phyloP scores from a whole-genome alignment of 2,113 vertebrate species.

The Austrofundulus limnaeus region DNA sequence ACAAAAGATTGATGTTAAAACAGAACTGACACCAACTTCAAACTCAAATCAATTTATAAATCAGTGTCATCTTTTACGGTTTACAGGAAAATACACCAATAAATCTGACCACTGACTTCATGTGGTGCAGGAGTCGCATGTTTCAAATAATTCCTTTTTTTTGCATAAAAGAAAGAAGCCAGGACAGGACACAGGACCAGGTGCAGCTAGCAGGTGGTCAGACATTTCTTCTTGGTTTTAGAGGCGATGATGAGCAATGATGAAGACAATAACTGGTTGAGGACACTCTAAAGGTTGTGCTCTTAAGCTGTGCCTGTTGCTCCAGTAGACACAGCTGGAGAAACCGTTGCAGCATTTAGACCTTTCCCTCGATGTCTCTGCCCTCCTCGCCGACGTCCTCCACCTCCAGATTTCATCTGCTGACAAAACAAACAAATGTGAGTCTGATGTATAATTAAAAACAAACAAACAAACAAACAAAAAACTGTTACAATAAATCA shows the following conservation, averaged over 20 bases:
- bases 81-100: background rate
- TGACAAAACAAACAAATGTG: slow-evolving; percentile 1
- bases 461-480: too few species aligned
- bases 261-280: background rate
- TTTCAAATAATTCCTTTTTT: too few species aligned
- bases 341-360: slow-evolving; percentile 59
- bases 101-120: too few species aligned
- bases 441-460: background rate
- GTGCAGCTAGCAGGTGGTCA: too few species aligned
- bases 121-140: too few species aligned
- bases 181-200: too few species aligned
- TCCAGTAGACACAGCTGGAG: slow-evolving; percentile 74
- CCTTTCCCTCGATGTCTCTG: slow-evolving; percentile 93
- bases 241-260: background rate
- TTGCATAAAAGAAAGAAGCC: too few species aligned
- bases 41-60: background rate
- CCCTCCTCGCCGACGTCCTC: slow-evolving; percentile 89
- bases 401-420: slow-evolving; percentile 86
- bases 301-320: slow-evolving; percentile 82
- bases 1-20: too few species aligned
- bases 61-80: background rate
- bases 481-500: background rate
- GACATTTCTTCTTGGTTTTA: slow-evolving; percentile 1
- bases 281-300: background rate
- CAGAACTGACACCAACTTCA: background rate